Evolutionary conservation across 2,113 vertebrate species (phyloP).

Genomic region (Daboia siamensis): DNA sequence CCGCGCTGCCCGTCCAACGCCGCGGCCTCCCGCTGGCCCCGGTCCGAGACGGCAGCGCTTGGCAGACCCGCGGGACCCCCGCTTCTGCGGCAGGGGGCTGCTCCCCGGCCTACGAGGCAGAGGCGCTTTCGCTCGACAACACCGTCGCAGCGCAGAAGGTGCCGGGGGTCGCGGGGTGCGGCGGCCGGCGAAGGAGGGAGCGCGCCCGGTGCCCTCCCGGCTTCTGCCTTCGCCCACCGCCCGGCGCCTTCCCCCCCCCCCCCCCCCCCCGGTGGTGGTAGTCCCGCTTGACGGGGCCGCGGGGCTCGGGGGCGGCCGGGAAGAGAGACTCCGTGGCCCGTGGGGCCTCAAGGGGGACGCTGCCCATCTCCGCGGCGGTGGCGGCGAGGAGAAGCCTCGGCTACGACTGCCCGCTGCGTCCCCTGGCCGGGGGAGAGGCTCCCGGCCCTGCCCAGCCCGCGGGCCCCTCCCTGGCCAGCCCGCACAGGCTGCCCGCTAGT

Average conservation of each 20-base stretch:
- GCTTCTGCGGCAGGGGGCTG: too few species aligned
- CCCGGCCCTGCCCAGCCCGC: background rate
- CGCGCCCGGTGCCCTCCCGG: background rate
- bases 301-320: constrained; percentile 22
- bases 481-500: background rate
- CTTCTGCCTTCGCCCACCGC: background rate
- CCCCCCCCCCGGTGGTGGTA: constrained; percentile 64
- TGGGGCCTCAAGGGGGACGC: constrained; percentile 29
- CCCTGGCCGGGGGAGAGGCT: background rate
- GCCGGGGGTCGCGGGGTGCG: background rate
- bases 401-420: background rate
- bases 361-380: constrained; percentile 35
- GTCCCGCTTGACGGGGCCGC: constrained; percentile 37
- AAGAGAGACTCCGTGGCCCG: background rate
- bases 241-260: background rate
- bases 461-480: background rate
- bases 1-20: background rate
- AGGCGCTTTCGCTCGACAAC: background rate
- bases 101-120: too few species aligned
- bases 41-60: too few species aligned
- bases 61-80: too few species aligned
- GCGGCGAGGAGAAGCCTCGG: background rate
- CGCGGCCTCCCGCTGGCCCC: background rate
- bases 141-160: too few species aligned
- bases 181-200: background rate